Evolutionary conservation across 1,140 invertebrate species (phyloP).

Genomic region (Apolygus lucorum): DNA sequence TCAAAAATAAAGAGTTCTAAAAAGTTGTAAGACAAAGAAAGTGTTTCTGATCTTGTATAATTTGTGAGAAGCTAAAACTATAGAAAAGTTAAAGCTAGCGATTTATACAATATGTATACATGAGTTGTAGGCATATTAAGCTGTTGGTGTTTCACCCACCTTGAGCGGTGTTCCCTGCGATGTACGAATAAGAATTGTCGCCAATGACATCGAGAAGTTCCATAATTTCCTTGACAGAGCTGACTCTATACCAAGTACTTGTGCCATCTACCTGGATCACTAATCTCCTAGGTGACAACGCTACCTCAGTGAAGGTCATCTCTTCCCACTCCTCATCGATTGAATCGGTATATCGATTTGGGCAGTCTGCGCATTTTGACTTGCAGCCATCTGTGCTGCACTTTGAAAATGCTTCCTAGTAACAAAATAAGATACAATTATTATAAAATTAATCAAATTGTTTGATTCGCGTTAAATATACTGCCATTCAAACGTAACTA

Average conservation of each 20-base stretch:
- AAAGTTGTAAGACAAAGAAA: too few species aligned
- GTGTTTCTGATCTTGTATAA: too few species aligned
- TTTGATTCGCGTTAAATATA: too few species aligned
- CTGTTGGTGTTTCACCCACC: too few species aligned
- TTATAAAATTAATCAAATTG: too few species aligned
- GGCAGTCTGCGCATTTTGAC: conserved; percentile 44
- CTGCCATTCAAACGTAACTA: too few species aligned
- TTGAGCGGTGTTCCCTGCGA: conserved; percentile 60
- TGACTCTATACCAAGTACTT: conserved; percentile 24
- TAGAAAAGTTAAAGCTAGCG: too few species aligned
- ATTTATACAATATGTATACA: too few species aligned
- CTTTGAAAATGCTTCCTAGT: background rate
- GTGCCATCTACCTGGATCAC: background rate
- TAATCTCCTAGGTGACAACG: conserved; percentile 15
- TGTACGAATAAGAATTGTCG: conserved; percentile 45
- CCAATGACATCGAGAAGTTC: conserved; percentile 45
- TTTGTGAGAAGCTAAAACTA: too few species aligned
- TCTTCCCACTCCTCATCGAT: conserved; percentile 51
- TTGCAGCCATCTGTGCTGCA: conserved; percentile 32
- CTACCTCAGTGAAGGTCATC: background rate
- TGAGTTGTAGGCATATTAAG: too few species aligned
- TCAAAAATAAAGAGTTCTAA: too few species aligned
- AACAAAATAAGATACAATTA: background rate
- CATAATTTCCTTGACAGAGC: conserved; percentile 37
- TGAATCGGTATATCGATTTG: conserved; percentile 61